Conservation (phyloP, 2,888 invertebrate species). For the Gisinianus flammeolus region DNA sequence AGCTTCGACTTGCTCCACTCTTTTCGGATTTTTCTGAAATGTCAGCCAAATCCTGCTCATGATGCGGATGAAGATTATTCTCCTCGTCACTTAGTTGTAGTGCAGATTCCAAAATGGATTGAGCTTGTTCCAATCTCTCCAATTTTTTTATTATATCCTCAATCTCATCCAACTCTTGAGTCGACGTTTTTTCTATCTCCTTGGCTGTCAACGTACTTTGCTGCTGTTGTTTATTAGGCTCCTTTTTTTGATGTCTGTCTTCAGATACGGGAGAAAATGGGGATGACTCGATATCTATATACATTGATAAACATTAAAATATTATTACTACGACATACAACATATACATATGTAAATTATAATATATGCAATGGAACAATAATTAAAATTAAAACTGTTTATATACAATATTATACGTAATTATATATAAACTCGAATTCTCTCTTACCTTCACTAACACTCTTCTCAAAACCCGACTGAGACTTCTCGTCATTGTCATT, state of each 20-base stretch:
- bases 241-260: neutral
- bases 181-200: neutral
- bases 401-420: neutral
- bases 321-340: too few species aligned
- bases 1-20: neutral
- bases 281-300: constrained; percentile 12
- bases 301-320: too few species aligned
- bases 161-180: constrained; percentile 17
- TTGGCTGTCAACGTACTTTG: neutral
- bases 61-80: neutral
- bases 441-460: neutral
- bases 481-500: too few species aligned
- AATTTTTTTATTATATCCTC: constrained; percentile 38
- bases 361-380: too few species aligned
- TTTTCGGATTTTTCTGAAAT: constrained; percentile 12
- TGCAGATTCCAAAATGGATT: constrained; percentile 41
- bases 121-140: constrained; percentile 43
- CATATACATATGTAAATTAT: too few species aligned
- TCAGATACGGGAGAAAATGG: neutral
- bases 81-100: constrained; percentile 33
- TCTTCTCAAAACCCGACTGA: neutral
- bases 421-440: neutral
- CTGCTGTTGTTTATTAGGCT: neutral
- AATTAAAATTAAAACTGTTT: neutral
- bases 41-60: constrained; percentile 4